These are phyloP conservation scores for Physocephala rufipes DNA, from an alignment of 2,888 invertebrate species.

Conservation along the genomic window DNA sequence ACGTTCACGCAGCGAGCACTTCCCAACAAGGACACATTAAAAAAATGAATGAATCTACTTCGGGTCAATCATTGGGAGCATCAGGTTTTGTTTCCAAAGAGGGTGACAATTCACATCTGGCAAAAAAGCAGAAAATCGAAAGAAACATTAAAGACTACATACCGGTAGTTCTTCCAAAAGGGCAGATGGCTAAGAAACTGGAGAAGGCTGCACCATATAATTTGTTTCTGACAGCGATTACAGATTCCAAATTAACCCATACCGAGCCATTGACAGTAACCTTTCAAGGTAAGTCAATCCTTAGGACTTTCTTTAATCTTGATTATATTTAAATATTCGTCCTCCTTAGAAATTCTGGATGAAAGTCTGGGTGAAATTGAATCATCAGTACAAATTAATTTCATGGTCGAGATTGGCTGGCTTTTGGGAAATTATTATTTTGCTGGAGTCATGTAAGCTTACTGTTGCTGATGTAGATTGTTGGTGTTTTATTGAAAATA, in stretches of 20 bases:
- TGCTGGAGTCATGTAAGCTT: constrained; percentile 74
- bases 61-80: background rate
- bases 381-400: constrained; percentile 86
- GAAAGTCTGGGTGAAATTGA: constrained; percentile 79
- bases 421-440: constrained; percentile 84
- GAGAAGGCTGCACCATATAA: constrained; percentile 76
- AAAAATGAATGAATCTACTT: background rate
- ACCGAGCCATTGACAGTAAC: constrained; percentile 74
- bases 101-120: constrained; percentile 51
- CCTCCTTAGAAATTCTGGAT: constrained; percentile 76
- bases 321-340: background rate
- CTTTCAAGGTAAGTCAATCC: constrained; percentile 69
- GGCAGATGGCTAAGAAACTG: constrained; percentile 74
- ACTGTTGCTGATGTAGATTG: background rate
- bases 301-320: background rate
- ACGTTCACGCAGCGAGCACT: background rate
- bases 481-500: too few species aligned
- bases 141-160: constrained; percentile 66
- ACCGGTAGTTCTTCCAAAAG: constrained; percentile 70
- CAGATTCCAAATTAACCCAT: constrained; percentile 72
- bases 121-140: constrained; percentile 60
- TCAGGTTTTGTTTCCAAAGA: background rate
- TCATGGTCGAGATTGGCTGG: constrained; percentile 93
- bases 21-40: constrained; percentile 21
- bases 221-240: constrained; percentile 79